These are phyloP conservation scores for Oscheius sp. DNA, from an alignment of 2,888 invertebrate genomes.

Conservation along the genomic window DNA sequence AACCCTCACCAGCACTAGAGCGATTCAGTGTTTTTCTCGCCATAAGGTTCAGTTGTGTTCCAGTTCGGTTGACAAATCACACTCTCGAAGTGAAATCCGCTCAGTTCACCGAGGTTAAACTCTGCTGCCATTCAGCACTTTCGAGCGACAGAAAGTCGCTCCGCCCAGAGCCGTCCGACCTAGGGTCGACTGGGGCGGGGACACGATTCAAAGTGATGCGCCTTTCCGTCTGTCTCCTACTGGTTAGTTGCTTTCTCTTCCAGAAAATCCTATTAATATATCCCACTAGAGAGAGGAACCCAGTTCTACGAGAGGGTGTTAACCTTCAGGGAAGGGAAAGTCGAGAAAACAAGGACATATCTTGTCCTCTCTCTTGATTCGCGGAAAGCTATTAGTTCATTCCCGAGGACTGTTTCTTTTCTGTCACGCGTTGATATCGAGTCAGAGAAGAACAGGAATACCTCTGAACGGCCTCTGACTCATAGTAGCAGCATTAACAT, in stretches of 20 bases:
- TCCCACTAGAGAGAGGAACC: too few relatives aligned
- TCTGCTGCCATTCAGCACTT: not conserved
- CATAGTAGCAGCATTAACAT: not conserved
- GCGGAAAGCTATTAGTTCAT: constrained; percentile 9
- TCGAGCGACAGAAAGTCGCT: constrained; percentile 5
- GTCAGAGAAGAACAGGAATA: constrained; percentile 19
- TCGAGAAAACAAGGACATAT: not conserved
- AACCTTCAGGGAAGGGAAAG: not conserved
- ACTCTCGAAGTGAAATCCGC: too few relatives aligned
- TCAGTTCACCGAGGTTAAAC: not conserved
- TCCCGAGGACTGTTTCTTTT: constrained; percentile 18
- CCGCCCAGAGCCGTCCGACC: constrained; percentile 32
- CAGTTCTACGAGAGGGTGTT: too few relatives aligned
- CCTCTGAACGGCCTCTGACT: not conserved
- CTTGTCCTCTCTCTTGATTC: not conserved
- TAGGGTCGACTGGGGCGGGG: constrained; percentile 31
- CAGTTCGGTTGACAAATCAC: too few relatives aligned
- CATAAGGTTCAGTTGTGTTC: too few relatives aligned
- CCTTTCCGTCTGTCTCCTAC: constrained; percentile 36
- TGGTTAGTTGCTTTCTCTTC: constrained; percentile 34
- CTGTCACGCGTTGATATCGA: constrained; percentile 2
- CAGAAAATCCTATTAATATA: constrained; percentile 2
- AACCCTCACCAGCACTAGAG: too few relatives aligned
- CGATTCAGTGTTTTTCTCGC: too few relatives aligned
- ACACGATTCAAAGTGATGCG: constrained; percentile 33